Evolutionary conservation across 2,888 invertebrate species (phyloP).

Genomic region (Acheta domesticus): DNA sequence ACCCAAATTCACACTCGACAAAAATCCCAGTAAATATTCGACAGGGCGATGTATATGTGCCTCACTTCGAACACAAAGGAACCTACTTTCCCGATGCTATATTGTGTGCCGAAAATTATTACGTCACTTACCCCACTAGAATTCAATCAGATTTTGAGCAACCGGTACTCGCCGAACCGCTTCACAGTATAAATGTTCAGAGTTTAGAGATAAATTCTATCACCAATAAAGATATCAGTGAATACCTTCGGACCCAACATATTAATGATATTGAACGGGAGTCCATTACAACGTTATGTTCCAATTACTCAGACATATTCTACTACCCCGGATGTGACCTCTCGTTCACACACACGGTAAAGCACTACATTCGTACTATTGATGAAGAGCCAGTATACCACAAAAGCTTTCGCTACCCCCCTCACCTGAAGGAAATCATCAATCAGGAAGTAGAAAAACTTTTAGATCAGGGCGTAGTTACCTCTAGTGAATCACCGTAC

Average conservation of each 20-base stretch:
- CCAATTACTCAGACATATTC: not conserved
- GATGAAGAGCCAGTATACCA: not conserved
- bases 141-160: not conserved
- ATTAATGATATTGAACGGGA: not conserved
- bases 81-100: not conserved
- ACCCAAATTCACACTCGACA: not conserved
- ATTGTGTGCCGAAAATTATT: not conserved
- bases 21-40: not conserved
- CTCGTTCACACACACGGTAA: not conserved
- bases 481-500: conserved; percentile 39
- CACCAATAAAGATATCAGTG: not conserved
- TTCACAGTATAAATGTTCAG: not conserved
- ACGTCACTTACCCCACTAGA: not conserved
- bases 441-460: not conserved
- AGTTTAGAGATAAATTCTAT: not conserved
- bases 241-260: not conserved
- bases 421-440: not conserved
- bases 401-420: not conserved
- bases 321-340: not conserved
- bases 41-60: not conserved
- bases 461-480: conserved; percentile 39
- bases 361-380: not conserved
- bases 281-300: not conserved
- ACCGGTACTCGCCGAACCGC: not conserved
- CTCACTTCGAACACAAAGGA: too few species aligned